Base-by-base conservation (phyloP, 2,888 invertebrate species). In the Megalurothrips usitatus region DNA sequence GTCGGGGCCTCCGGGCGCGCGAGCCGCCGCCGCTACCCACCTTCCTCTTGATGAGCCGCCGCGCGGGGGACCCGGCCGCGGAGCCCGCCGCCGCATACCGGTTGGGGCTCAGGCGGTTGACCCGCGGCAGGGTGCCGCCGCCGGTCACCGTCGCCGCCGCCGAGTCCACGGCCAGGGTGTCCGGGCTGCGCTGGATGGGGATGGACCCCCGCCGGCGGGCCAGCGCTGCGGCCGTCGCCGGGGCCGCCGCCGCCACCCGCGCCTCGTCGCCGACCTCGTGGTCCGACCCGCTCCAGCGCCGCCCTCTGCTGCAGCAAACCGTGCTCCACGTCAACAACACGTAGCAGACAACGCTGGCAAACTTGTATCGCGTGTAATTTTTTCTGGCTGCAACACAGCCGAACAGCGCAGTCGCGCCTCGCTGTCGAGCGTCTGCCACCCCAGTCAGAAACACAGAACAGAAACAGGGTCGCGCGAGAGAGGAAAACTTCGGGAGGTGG, bases 41-140 rank as follows among this genome's bases (percentile, higher is more conserved):
- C 91, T 91, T 10, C 91, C 91, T 85, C 91, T 91, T 85, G 91
- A 91, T 52, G 91, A 91, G 26, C 91, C 91, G 23, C 90, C 68
- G 19, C n/a, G 23, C 68, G 0, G 68, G 68, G 0, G 68, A 68
- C 68, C 68, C 68, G 9, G 23, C n/a, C 34, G 34, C 34, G 3
- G 34, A 2, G 34, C 34, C 34, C 6, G 34, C 34, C 34, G 34
- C 34, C 2, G 83, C 80, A 75, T 82, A 82, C n/a, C 83, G 82
- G 80, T 82, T 82, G 19, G 83, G 83, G 78, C 83, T 83, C 48
- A 83, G 83, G n/a, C 82, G 82, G 52, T 79, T 81, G 34, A 81
- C 80, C 14, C 80, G 80, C n/a, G 82, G 79, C 23, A 80, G 43
- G 17, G 81, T 81, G 19, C 81, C 82, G 79, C 79, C 80, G 17